phyloP scores from a whole-genome alignment of 1,140 invertebrate species.

The Bombus polaris region DNA sequence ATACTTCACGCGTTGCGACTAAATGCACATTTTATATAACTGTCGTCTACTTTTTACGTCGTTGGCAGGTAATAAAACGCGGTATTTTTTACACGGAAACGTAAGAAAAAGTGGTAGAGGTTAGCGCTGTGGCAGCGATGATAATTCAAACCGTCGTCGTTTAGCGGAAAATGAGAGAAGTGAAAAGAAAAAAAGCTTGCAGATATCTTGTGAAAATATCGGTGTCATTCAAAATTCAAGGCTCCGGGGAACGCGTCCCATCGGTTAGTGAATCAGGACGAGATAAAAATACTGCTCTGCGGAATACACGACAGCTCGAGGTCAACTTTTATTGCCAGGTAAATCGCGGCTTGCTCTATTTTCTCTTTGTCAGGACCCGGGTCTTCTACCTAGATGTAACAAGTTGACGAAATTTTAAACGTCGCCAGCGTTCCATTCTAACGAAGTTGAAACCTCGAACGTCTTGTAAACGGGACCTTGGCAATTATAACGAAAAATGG shows the following conservation, averaged over 20 bases:
- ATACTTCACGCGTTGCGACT: rapidly evolving
- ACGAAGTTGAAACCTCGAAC: not conserved
- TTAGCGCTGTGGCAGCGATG: no score
- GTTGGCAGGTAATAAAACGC: no score
- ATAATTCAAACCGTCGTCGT: not conserved
- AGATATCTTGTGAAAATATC: not conserved
- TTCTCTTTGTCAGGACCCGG: slow-evolving; percentile 3
- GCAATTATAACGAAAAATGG: not conserved
- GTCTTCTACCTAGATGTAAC: not conserved
- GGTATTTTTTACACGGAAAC: no score
- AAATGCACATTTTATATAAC: no score
- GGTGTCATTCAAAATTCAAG: slow-evolving; percentile 27
- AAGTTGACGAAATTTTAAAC: not conserved
- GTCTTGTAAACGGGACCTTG: not conserved
- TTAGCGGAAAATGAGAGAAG: not conserved
- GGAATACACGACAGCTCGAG: slow-evolving; percentile 39
- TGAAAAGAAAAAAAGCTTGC: not conserved
- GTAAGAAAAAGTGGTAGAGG: no score
- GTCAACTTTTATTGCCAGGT: slow-evolving; percentile 44
- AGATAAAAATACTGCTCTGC: slow-evolving; percentile 37
- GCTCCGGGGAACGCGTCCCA: slow-evolving; percentile 6
- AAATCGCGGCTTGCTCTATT: slow-evolving; percentile 34
- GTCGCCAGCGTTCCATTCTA: no score
- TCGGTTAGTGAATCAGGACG: slow-evolving; percentile 32
- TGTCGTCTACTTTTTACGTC: rapidly evolving